Evolutionary conservation across 1,140 invertebrate species (phyloP).

Genomic region (Lerema accius): DNA sequence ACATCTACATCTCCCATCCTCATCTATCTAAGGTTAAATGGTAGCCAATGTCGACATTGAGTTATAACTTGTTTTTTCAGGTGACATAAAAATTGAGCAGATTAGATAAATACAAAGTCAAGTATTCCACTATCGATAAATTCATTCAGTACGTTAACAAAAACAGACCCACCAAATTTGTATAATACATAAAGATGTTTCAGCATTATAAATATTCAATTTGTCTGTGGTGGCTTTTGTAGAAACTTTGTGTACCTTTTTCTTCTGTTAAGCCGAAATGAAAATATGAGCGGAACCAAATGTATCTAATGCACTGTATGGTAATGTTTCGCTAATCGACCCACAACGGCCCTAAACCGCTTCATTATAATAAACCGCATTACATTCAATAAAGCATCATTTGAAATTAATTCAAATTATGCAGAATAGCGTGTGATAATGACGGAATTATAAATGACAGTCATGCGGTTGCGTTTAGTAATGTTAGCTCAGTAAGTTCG

Average conservation of each 20-base stretch:
- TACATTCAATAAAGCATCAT: conserved; percentile 27
- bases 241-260: neutral
- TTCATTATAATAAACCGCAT: conserved; percentile 33
- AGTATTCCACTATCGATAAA: too few species aligned
- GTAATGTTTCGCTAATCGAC: conserved; percentile 14
- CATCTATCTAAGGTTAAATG: too few species aligned
- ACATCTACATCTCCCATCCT: too few species aligned
- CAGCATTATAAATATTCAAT: too few species aligned
- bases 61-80: too few species aligned
- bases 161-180: too few species aligned
- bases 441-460: conserved; percentile 18
- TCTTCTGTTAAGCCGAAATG: neutral
- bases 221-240: neutral
- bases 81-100: too few species aligned
- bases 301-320: neutral
- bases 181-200: too few species aligned
- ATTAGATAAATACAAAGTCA: too few species aligned
- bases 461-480: neutral
- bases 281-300: neutral
- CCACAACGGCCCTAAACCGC: conserved; percentile 21
- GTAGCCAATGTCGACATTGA: too few species aligned
- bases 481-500: neutral
- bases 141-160: too few species aligned
- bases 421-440: conserved; percentile 27
- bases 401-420: conserved; percentile 36